Base-by-base conservation (phyloP, 2,888 invertebrate species). In the Pterobdella sp. region DNA sequence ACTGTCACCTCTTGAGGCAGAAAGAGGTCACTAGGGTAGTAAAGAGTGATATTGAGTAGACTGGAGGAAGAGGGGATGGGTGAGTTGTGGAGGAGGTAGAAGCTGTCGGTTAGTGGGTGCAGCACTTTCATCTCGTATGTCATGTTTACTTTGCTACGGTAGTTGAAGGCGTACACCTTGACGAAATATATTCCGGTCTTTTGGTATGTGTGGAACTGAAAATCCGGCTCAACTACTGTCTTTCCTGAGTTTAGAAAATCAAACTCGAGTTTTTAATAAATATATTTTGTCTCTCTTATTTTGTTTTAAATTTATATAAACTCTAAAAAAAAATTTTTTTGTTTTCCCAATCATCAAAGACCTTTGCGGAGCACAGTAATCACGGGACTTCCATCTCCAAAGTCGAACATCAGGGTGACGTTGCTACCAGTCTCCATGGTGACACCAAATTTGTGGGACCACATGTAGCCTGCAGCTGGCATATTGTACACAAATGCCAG, bases 381-480 rank as follows among this genome's bases (percentile, higher is more conserved):
- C 4, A n/a, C 31, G 32, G 66, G 66, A 10, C 7, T 34, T 4
- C 66, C 66, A n/a, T 65, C 66, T 65, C 66, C 66, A 35, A 65
- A 65, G 32, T 65, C 31, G 35, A 65, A 10, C 3, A n/a, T 65
- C 18, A 65, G n/a, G 29, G 66, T 65, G 31, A 65, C 35, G 31
- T 10, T 29, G 35, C 35, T 65, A 34, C 66, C 66, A n/a, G 66
- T 35, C 14, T 65, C 32, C 66, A 65, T 35, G 66, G 66, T 65
- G 34, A n/a, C 66, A 22, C 66, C 66, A 34, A 65, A 65, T 34
- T 65, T 65, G 66, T 29, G 32, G 35, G 35, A 10, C 66, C 18
- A 29, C 32, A 7, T 65, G 66, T 34, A 32, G 29, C 34, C 32
- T 14, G 66, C 66, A 3, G 32, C 34, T 3, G 66, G 66, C 14